Conservation (phyloP, 2,797 vertebrate genomes). For the Eurystomus glaucurus region DNA sequence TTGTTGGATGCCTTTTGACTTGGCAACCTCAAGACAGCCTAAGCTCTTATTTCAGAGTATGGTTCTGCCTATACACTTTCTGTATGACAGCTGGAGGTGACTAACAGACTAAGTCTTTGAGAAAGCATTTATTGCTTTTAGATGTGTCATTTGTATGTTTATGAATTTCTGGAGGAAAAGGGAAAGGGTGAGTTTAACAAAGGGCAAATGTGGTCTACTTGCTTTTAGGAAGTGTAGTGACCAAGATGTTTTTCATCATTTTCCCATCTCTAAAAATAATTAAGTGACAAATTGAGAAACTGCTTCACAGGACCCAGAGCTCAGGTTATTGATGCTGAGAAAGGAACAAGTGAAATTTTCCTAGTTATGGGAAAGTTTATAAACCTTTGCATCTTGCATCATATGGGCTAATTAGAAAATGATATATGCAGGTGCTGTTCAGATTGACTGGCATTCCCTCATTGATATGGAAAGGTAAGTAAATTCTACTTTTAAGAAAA, state of each 20-base stretch:
- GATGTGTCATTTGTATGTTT: not conserved
- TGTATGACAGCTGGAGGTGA: not conserved
- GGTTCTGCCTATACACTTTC: not conserved
- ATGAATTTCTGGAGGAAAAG: not conserved
- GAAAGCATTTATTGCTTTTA: not conserved
- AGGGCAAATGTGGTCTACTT: not conserved
- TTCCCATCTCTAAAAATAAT: not conserved
- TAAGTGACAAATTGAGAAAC: not conserved
- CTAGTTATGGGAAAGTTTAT: not conserved
- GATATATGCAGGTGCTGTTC: not conserved
- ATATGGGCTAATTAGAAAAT: conserved; percentile 52
- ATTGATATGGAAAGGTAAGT: conserved; percentile 53
- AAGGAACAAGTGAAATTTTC: not conserved
- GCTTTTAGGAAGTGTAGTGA: not conserved
- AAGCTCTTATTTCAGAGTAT: not conserved
- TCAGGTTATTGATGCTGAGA: not conserved
- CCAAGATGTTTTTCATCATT: not conserved
- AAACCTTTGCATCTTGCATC: conserved; percentile 5
- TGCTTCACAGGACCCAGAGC: not conserved
- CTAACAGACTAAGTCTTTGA: not conserved
- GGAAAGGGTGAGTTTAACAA: not conserved
- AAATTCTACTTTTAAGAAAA: conserved; percentile 71
- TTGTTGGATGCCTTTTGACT: not conserved
- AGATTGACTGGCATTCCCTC: conserved; percentile 36
- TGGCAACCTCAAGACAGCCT: not conserved